A percentile compares a stretch with the other conserved stretches of the same genome.
phyloP scores from a whole-genome alignment of 2,113 vertebrate genomes.

The Oreochromis niloticus region DNA sequence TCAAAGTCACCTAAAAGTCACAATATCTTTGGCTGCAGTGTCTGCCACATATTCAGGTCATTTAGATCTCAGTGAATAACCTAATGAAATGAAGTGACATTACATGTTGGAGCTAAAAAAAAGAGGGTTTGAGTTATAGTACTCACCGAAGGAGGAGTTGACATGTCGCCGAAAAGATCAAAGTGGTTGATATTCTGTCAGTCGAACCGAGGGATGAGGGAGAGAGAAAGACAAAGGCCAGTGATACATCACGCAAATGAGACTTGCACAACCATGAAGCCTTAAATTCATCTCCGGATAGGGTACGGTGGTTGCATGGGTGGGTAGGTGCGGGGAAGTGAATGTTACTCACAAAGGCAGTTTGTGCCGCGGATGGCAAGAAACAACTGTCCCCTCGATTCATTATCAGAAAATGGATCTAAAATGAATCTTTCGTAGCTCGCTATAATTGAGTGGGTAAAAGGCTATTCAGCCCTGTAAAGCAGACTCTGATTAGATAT shows the following conservation, averaged over 20 bases:
- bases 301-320: slow-evolving; percentile 26
- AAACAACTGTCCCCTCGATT: slow-evolving; percentile 53
- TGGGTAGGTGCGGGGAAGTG: slow-evolving; percentile 27
- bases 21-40: neutral
- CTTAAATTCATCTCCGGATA: slow-evolving; percentile 18
- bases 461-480: slow-evolving; percentile 63
- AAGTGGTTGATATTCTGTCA: slow-evolving; percentile 95
- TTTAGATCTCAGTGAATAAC: neutral
- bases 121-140: neutral
- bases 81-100: neutral
- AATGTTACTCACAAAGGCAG: slow-evolving; percentile 47
- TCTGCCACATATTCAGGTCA: neutral
- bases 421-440: slow-evolving; percentile 62
- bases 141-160: slow-evolving; percentile 95
- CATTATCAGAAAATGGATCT: slow-evolving; percentile 70
- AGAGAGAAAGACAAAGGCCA: slow-evolving; percentile 30
- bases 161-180: slow-evolving; percentile 99
- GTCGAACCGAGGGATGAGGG: neutral
- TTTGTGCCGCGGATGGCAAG: slow-evolving; percentile 46
- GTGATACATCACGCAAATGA: slow-evolving; percentile 49
- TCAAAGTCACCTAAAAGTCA: slow-evolving; percentile 49
- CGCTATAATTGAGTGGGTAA: slow-evolving; percentile 65
- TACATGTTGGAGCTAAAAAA: neutral
- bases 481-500: slow-evolving; percentile 64
- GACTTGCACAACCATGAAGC: slow-evolving; percentile 28